Conservation (phyloP, 2,888 invertebrate genomes). For the Alcis repandata region DNA sequence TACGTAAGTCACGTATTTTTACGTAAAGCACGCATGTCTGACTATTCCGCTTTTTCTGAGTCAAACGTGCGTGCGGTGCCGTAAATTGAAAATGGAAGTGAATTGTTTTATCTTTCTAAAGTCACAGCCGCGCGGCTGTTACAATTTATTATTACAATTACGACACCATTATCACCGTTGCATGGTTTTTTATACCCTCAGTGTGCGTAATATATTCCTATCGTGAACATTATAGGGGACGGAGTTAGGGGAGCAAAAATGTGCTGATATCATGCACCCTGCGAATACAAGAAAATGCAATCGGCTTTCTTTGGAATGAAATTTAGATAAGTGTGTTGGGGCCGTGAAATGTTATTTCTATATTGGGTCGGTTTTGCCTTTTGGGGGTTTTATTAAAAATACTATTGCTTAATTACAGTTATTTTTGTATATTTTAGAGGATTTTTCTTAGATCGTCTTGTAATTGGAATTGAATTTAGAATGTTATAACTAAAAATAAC, state of each 20-base stretch:
- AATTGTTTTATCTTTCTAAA: constrained; percentile 20
- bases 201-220: constrained; percentile 63
- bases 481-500: no score
- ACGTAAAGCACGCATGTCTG: constrained; percentile 15
- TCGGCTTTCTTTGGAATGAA: constrained; percentile 34
- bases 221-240: constrained; percentile 55
- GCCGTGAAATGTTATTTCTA: constrained; percentile 30
- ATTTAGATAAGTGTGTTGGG: constrained; percentile 48
- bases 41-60: constrained; percentile 11
- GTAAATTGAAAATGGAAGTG: constrained; percentile 11
- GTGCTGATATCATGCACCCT: constrained; percentile 70
- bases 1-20: constrained; percentile 2
- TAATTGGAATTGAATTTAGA: no score
- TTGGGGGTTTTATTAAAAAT: constrained; percentile 3
- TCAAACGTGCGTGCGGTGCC: constrained; percentile 11
- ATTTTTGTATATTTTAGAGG: background rate
- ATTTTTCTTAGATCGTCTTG: background rate
- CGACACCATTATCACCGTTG: constrained; percentile 70
- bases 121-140: constrained; percentile 17
- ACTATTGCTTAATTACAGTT: background rate
- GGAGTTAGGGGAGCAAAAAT: constrained; percentile 61
- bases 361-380: constrained; percentile 13
- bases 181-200: constrained; percentile 71
- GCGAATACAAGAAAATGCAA: constrained; percentile 47
- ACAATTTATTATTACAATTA: constrained; percentile 65